phyloP scores from a whole-genome alignment of 2,113 vertebrate genomes.

The Austrofundulus limnaeus region DNA sequence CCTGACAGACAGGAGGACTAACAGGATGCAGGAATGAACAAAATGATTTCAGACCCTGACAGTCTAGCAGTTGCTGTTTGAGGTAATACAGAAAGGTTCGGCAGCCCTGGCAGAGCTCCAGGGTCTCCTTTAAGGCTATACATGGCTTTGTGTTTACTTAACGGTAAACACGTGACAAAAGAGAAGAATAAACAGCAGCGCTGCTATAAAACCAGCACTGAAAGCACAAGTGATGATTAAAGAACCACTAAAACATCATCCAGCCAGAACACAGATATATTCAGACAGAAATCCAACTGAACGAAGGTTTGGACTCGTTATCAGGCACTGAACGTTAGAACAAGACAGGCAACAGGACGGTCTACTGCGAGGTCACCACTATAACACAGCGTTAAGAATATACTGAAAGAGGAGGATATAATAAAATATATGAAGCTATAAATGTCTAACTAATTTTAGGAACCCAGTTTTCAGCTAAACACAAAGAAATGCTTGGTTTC shows the following conservation, averaged over 20 bases:
- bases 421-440: not conserved
- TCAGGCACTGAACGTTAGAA: slow-evolving; percentile 63
- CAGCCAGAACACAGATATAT: slow-evolving; percentile 24
- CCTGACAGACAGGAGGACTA: not conserved
- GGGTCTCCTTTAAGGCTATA: slow-evolving; percentile 52
- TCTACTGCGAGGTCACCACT: slow-evolving; percentile 9
- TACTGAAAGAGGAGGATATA: slow-evolving; percentile 12
- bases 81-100: slow-evolving; percentile 42
- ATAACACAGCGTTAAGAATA: slow-evolving; percentile 23
- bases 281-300: slow-evolving; percentile 35
- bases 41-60: slow-evolving; percentile 33
- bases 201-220: slow-evolving; percentile 34
- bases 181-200: slow-evolving; percentile 13
- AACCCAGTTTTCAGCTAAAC: not conserved
- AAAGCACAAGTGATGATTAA: slow-evolving; percentile 3
- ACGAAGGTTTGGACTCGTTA: slow-evolving; percentile 47
- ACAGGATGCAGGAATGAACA: not conserved
- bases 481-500: no score
- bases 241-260: slow-evolving; percentile 23
- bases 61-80: slow-evolving; percentile 29
- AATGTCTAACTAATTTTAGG: not conserved
- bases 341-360: slow-evolving; percentile 25
- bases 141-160: slow-evolving; percentile 50
- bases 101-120: slow-evolving; percentile 35
- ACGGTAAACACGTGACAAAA: slow-evolving; percentile 11